Conservation (phyloP, 2,113 vertebrate species). For the Salvator merianae region DNA sequence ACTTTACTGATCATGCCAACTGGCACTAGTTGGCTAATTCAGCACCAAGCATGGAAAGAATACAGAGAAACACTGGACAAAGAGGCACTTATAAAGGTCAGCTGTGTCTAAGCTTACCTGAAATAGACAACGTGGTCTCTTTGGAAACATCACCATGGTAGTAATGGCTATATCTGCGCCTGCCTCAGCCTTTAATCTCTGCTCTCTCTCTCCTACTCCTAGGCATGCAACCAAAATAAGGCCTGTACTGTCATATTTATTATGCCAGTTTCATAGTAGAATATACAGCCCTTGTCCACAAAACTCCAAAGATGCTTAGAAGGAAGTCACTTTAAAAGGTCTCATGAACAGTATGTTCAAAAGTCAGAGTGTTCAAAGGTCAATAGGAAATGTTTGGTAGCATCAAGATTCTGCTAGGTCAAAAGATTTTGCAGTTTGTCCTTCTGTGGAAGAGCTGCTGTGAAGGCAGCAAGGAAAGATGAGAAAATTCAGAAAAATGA, state of each 20-base stretch:
- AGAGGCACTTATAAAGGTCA: constrained; percentile 4
- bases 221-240: not conserved
- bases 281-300: not conserved
- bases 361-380: not conserved
- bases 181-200: constrained; percentile 2
- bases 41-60: constrained; percentile 17
- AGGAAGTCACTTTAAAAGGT: not conserved
- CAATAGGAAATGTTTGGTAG: not conserved
- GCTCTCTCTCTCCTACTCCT: not conserved
- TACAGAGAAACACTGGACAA: not conserved
- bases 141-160: not conserved
- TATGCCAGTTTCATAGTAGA: not conserved
- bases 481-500: not conserved
- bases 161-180: not conserved
- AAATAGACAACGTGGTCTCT: constrained; percentile 13
- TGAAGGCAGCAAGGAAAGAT: not conserved
- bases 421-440: not conserved
- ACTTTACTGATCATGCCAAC: constrained; percentile 17
- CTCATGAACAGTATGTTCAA: not conserved
- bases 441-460: not conserved
- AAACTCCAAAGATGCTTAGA: not conserved
- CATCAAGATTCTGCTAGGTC: not conserved
- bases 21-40: constrained; percentile 21
- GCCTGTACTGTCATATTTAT: not conserved
- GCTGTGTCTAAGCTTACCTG: not conserved